phyloP scores from a whole-genome alignment of 2,113 vertebrate genomes.

The Psittacus erithacus region DNA sequence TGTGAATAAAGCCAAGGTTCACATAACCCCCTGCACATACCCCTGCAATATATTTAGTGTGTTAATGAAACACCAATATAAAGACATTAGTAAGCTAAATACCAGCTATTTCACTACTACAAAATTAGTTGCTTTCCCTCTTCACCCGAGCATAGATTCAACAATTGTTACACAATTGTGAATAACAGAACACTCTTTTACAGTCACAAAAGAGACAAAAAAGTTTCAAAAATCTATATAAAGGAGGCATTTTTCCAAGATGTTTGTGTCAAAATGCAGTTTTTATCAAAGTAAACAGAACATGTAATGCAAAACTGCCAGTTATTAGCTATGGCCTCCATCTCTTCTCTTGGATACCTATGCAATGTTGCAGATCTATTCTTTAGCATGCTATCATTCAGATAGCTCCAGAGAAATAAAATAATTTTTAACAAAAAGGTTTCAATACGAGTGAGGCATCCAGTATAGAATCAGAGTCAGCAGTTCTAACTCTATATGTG shows the following conservation, averaged over 20 bases:
- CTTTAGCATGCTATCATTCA: not conserved
- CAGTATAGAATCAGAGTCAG: not conserved
- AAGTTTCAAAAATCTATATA: not conserved
- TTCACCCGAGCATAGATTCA: not conserved
- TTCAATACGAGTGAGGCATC: not conserved
- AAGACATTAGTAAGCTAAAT: not conserved
- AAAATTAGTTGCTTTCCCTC: not conserved
- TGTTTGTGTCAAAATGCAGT: not conserved
- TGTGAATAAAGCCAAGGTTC: not conserved
- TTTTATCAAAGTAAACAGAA: not conserved
- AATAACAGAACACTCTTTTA: not conserved
- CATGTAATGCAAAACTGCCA: not conserved
- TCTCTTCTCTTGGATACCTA: not conserved
- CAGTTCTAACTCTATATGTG: not conserved
- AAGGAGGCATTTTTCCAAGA: not conserved
- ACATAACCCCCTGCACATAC: accelerated
- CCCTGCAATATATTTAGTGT: not conserved
- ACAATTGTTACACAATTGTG: not conserved
- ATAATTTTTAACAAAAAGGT: no score
- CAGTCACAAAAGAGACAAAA: not conserved
- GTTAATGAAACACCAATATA: not conserved
- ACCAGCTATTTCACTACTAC: not conserved
- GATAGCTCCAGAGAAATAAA: not conserved
- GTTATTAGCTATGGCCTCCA: not conserved
- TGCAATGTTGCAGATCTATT: not conserved